A percentile compares a stretch with the other conserved stretches of the same genome.
These are phyloP conservation scores for Sardina pilchardus DNA, from an alignment of 2,113 vertebrate species.

Conservation along the genomic window DNA sequence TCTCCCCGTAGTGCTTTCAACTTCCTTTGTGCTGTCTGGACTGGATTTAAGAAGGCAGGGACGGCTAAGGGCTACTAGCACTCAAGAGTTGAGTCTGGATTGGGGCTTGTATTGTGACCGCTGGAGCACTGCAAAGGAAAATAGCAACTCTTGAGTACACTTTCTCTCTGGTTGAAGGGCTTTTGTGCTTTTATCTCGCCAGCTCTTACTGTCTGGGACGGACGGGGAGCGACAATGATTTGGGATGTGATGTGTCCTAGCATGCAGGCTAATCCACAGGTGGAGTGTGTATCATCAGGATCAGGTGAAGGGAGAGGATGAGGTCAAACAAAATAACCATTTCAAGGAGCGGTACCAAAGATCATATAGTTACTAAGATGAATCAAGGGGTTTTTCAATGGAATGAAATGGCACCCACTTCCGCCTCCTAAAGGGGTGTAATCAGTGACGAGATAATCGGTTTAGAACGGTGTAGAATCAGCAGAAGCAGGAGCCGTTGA, in stretches of 20 bases:
- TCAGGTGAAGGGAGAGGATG: neutral
- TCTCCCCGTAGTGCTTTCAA: conserved; percentile 23
- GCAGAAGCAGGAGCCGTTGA: no score
- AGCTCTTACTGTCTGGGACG: neutral
- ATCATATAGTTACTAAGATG: no score
- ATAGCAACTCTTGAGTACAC: conserved; percentile 18
- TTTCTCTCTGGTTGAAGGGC: neutral
- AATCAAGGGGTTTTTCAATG: no score
- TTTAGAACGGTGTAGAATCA: no score
- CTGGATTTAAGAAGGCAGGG: conserved; percentile 37
- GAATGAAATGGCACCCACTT: no score
- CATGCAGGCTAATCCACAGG: neutral
- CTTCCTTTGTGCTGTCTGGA: conserved; percentile 49
- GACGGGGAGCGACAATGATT: neutral
- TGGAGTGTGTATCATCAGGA: neutral
- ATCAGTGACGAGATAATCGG: no score
- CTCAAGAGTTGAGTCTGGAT: neutral
- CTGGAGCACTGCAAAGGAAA: conserved; percentile 13
- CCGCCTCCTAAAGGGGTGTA: no score
- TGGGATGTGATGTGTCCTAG: neutral
- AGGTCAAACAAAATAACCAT: neutral
- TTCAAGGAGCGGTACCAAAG: neutral
- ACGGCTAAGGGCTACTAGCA: conserved; percentile 19
- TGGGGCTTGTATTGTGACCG: neutral
- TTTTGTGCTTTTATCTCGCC: neutral